These are phyloP conservation scores for Nymphalis c-album DNA, from an alignment of 2,888 invertebrate genomes.

Conservation along the genomic window DNA sequence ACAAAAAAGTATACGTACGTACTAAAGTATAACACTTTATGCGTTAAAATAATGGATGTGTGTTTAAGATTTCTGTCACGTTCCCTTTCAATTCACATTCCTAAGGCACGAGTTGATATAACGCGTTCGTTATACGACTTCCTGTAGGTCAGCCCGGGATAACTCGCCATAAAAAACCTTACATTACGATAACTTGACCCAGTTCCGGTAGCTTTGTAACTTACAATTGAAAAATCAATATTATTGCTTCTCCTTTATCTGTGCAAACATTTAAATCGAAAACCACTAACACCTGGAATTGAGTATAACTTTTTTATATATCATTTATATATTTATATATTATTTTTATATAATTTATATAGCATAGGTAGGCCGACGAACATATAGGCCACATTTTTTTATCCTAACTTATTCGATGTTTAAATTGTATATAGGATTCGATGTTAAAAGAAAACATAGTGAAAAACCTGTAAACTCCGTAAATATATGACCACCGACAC, in stretches of 20 bases:
- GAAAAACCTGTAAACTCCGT: too few relatives aligned
- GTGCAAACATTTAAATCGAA: not conserved
- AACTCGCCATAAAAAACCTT: constrained; percentile 13
- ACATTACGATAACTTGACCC: constrained; percentile 18
- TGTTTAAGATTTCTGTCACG: constrained; percentile 23
- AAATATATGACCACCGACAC: too few relatives aligned
- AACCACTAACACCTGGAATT: not conserved
- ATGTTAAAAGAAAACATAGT: too few relatives aligned
- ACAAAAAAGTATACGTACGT: too few relatives aligned
- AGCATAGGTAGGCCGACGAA: too few relatives aligned
- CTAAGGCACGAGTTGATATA: constrained; percentile 16
- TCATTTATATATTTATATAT: too few relatives aligned
- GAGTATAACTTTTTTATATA: too few relatives aligned
- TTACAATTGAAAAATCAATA: constrained; percentile 1
- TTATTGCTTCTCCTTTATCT: not conserved
- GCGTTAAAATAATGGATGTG: not conserved
- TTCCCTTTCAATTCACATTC: constrained; percentile 20
- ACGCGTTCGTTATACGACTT: constrained; percentile 18
- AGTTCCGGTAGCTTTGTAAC: constrained; percentile 15
- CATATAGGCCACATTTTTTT: too few relatives aligned
- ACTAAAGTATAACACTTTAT: not conserved
- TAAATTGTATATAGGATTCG: too few relatives aligned
- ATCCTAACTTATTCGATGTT: not conserved
- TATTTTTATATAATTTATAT: too few relatives aligned
- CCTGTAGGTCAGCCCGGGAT: constrained; percentile 12